These are phyloP conservation scores for Parus major DNA, from an alignment of 2,113 vertebrate species.

Conservation along the genomic window DNA sequence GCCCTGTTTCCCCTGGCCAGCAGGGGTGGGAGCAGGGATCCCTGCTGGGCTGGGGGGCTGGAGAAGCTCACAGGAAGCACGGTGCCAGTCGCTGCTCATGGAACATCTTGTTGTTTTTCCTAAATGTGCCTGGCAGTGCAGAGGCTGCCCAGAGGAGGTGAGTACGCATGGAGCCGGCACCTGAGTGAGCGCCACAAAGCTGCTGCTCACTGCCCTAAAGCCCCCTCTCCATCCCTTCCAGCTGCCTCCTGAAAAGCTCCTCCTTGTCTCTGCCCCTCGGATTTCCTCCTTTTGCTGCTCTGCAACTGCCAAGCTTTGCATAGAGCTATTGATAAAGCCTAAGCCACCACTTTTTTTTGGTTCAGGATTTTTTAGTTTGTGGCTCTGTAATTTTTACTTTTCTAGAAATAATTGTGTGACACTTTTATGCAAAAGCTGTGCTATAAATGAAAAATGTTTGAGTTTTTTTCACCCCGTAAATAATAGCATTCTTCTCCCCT, in stretches of 20 bases:
- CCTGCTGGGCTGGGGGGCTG: neutral
- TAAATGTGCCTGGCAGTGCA: neutral
- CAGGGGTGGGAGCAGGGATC: neutral
- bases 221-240: neutral
- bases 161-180: constrained; percentile 35
- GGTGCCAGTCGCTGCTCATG: neutral
- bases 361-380: constrained; percentile 10
- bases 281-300: constrained; percentile 13
- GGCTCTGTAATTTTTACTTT: neutral
- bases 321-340: neutral
- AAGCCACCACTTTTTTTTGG: neutral
- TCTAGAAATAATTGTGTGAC: neutral
- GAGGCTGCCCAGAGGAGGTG: constrained; percentile 17
- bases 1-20: fast-evolving
- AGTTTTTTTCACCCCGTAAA: neutral
- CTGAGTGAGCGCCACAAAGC: neutral
- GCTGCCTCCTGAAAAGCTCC: neutral
- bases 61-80: neutral
- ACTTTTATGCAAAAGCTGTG: constrained; percentile 16
- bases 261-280: neutral
- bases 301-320: constrained; percentile 54
- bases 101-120: constrained; percentile 45
- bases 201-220: constrained; percentile 21
- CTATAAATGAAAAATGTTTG: neutral
- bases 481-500: neutral